Conservation (phyloP, 53 echinoderm and acorn worm species). For the Henricia sp. region DNA sequence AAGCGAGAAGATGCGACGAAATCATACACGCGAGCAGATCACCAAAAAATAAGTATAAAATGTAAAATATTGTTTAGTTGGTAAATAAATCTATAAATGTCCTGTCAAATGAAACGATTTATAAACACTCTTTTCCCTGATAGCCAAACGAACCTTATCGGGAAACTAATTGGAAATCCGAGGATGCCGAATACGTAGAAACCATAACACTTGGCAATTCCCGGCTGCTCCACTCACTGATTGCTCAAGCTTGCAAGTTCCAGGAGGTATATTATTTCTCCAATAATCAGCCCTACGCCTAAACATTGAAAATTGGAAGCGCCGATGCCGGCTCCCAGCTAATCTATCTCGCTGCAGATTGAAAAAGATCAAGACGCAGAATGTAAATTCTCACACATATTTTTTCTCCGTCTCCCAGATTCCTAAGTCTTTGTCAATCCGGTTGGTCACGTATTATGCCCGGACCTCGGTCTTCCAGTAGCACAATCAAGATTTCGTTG, state of each 20-base stretch:
- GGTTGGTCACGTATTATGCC: conserved; percentile 8
- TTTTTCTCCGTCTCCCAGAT: neutral
- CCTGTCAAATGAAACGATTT: neutral
- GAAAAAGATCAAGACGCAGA: conserved; percentile 12
- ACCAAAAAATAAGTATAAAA: neutral
- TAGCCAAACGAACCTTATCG: neutral
- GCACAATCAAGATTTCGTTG: neutral
- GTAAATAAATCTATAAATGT: conserved; percentile 11
- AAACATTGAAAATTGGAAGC: neutral
- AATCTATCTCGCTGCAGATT: neutral
- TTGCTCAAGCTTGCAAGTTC: conserved; percentile 9
- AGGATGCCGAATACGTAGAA: conserved; percentile 13
- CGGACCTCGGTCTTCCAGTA: neutral
- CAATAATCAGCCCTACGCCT: too few species aligned
- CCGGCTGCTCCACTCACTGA: neutral
- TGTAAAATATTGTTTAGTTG: neutral
- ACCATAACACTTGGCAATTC: conserved; percentile 5
- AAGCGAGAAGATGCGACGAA: too few species aligned
- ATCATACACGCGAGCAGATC: too few species aligned
- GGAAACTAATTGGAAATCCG: conserved; percentile 49
- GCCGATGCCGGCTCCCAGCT: neutral
- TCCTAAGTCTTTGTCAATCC: neutral
- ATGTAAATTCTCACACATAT: neutral
- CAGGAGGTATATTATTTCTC: conserved; percentile 4
- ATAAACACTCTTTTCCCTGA: conserved; percentile 12